Conservation (phyloP, 2,888 invertebrate genomes). For the Phyllotreta cruciferae region DNA sequence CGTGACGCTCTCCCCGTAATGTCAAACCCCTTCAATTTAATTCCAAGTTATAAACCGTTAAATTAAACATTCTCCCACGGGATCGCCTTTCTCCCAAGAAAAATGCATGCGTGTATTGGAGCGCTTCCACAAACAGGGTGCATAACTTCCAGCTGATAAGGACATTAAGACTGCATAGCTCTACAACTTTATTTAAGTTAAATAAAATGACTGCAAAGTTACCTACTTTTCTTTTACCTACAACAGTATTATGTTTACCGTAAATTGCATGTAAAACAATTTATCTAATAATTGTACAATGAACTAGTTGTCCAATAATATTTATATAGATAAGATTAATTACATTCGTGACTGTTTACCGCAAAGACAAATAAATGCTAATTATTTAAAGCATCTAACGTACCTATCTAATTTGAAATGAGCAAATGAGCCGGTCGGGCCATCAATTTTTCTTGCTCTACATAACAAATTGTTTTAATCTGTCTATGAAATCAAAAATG, state of each 20-base stretch:
- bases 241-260: too few species aligned
- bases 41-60: conserved; percentile 60
- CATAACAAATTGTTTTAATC: conserved; percentile 38
- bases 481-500: conserved; percentile 29
- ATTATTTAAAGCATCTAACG: conserved; percentile 18
- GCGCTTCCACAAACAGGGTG: conserved; percentile 22
- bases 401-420: neutral
- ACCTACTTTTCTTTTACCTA: too few species aligned
- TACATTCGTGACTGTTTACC: conserved; percentile 18
- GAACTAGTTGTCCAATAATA: conserved; percentile 6
- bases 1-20: conserved; percentile 48
- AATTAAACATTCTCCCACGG: conserved; percentile 51
- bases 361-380: conserved; percentile 17
- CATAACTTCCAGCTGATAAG: conserved; percentile 46
- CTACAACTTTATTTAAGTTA: too few species aligned
- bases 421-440: conserved; percentile 8
- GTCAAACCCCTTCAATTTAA: conserved; percentile 55
- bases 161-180: conserved; percentile 1
- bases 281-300: neutral
- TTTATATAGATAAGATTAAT: conserved; percentile 17
- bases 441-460: conserved; percentile 19
- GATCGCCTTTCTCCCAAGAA: conserved; percentile 25
- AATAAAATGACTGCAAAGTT: too few species aligned
- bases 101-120: conserved; percentile 31
- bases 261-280: too few species aligned